Percentiles rank a stretch among this genome's conserved stretches.
Conservation (phyloP, 2,888 invertebrate genomes). For the Mimas tiliae region DNA sequence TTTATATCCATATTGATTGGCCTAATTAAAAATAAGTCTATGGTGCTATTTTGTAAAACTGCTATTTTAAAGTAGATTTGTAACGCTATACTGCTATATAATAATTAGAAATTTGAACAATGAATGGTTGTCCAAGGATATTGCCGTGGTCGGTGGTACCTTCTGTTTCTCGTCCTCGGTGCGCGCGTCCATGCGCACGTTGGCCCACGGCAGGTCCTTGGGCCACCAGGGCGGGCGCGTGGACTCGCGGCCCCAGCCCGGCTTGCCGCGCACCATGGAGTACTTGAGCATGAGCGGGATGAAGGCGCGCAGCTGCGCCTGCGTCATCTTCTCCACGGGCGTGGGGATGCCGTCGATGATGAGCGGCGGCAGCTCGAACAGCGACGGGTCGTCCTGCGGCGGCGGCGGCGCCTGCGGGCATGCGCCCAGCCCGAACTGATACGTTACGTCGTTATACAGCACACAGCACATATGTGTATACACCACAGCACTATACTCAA, state of each 20-base stretch:
- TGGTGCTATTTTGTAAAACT: too few relatives aligned
- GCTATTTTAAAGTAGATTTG: too few relatives aligned
- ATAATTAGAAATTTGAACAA: too few relatives aligned
- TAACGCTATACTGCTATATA: too few relatives aligned
- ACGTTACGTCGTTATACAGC: constrained; percentile 77
- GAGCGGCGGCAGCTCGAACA: constrained; percentile 97
- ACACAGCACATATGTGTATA: neutral
- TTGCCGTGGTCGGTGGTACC: constrained; percentile 86
- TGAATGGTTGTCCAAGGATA: too few relatives aligned
- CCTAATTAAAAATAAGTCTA: too few relatives aligned
- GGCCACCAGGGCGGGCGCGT: constrained; percentile 99
- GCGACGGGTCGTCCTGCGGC: constrained; percentile 93
- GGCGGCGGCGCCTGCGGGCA: constrained; percentile 78
- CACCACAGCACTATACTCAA: constrained; percentile 26
- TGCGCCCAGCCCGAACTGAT: constrained; percentile 86
- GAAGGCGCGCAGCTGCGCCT: constrained; percentile 97
- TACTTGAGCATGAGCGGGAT: constrained; percentile 99
- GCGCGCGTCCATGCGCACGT: constrained; percentile 98
- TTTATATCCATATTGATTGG: too few relatives aligned
- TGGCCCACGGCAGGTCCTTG: constrained; percentile 98
- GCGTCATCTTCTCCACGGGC: constrained; percentile 99
- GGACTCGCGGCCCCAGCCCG: constrained; percentile 98
- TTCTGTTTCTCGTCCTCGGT: constrained; percentile 98
- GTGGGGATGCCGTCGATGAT: constrained; percentile 99
- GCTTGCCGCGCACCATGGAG: constrained; percentile 97